A percentile compares a stretch with the other conserved stretches of the same genome.
These are phyloP conservation scores for Xiphydria camelus DNA, from an alignment of 2,888 invertebrate species.

Conservation along the genomic window DNA sequence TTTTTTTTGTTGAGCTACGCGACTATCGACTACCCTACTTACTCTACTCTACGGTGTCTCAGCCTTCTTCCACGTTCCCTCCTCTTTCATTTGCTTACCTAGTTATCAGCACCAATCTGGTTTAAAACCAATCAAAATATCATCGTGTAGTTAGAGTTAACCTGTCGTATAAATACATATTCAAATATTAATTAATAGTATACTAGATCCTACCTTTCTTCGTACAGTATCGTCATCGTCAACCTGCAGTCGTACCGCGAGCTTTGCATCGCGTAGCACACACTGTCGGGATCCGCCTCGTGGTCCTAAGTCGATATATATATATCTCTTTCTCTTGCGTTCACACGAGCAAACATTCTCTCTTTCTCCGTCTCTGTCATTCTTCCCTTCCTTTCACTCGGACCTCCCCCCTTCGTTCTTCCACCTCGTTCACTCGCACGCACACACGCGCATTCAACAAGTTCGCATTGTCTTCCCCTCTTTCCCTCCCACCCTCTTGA, in stretches of 20 bases:
- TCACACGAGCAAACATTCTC: too few relatives aligned
- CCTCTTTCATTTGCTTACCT: constrained; percentile 42
- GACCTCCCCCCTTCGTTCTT: neutral
- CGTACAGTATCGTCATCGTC: constrained; percentile 20
- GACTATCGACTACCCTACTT: constrained; percentile 45
- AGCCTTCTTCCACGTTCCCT: constrained; percentile 57
- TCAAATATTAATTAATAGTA: constrained; percentile 55
- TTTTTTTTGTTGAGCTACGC: constrained; percentile 44
- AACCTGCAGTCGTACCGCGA: constrained; percentile 32
- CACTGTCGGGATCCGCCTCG: constrained; percentile 30
- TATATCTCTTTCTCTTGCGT: constrained; percentile 10
- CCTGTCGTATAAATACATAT: constrained; percentile 57
- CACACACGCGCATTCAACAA: neutral
- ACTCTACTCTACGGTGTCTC: constrained; percentile 54
- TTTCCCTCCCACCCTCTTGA: constrained; percentile 5
- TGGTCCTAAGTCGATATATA: constrained; percentile 15
- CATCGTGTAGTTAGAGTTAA: constrained; percentile 55
- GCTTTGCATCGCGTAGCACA: constrained; percentile 25
- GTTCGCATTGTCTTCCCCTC: neutral
- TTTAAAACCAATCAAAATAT: constrained; percentile 56
- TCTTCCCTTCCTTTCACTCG: neutral
- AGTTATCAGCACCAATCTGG: constrained; percentile 57
- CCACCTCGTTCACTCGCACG: neutral
- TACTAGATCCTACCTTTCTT: constrained; percentile 49
- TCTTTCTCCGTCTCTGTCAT: too few relatives aligned